Evolutionary conservation across 2,797 vertebrate genomes (phyloP).

Genomic region (Phataginus tetradactyla): DNA sequence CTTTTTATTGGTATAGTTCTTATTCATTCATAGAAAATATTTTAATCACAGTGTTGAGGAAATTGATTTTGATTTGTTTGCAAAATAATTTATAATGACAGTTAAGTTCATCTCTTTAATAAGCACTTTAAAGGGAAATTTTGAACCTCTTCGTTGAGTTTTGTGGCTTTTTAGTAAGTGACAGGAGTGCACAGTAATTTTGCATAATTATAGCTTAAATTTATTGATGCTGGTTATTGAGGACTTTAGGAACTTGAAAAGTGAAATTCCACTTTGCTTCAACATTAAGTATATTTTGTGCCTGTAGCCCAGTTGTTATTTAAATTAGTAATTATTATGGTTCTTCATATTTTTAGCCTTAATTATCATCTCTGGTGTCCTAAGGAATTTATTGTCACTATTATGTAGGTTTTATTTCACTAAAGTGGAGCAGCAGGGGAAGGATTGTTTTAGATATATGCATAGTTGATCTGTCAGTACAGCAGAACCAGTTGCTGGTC

Average conservation of each 20-base stretch:
- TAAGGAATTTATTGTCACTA: neutral
- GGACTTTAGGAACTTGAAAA: neutral
- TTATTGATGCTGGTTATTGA: neutral
- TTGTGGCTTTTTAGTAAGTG: neutral
- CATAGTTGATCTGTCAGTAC: neutral
- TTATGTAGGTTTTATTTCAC: neutral
- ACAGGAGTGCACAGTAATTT: neutral
- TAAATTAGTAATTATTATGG: neutral
- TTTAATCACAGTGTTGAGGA: neutral
- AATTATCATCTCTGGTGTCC: neutral
- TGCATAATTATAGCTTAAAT: neutral
- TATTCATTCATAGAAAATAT: neutral
- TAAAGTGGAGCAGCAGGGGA: neutral
- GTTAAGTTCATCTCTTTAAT: neutral
- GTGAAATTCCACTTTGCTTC: neutral
- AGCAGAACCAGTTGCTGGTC: neutral
- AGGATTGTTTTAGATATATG: neutral
- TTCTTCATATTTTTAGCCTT: neutral
- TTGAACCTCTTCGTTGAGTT: slow-evolving; percentile 12
- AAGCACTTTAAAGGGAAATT: neutral
- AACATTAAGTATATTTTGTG: slow-evolving; percentile 29
- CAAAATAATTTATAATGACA: neutral
- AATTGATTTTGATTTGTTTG: slow-evolving; percentile 29
- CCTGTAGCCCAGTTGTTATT: neutral
- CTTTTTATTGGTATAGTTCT: neutral